phyloP scores from a whole-genome alignment of 2,113 vertebrate species.

The Falco punctatus region DNA sequence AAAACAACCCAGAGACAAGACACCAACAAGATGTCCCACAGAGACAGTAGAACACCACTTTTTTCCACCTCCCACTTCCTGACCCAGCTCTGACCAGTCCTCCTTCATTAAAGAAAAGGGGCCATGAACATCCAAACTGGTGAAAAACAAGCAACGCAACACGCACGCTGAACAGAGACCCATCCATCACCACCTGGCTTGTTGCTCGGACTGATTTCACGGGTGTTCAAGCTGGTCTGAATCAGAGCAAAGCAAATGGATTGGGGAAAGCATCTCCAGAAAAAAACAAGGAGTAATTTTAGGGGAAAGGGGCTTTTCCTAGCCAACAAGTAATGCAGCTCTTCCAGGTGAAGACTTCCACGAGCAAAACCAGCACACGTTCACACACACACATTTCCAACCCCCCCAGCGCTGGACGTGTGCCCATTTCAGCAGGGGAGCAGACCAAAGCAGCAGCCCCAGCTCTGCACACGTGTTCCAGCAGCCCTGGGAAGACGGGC shows the following conservation, averaged over 20 bases:
- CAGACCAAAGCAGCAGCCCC: not conserved
- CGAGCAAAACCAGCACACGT: not conserved
- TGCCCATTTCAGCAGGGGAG: not conserved
- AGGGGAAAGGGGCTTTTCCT: not conserved
- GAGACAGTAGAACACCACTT: not conserved
- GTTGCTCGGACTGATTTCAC: not conserved
- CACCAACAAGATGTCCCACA: fast-evolving
- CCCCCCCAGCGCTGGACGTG: fast-evolving
- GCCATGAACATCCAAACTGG: not conserved
- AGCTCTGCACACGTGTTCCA: not conserved
- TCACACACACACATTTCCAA: fast-evolving
- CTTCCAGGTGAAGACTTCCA: not conserved
- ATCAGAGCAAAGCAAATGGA: not conserved
- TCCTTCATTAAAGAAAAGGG: not conserved
- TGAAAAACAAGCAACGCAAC: fast-evolving
- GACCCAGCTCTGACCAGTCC: not conserved
- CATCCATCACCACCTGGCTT: fast-evolving
- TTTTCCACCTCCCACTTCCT: not conserved
- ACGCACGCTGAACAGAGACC: fast-evolving
- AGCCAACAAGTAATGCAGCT: not conserved
- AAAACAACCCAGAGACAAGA: not conserved
- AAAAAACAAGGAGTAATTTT: not conserved
- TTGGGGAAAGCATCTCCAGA: not conserved
- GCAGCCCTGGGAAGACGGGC: not conserved
- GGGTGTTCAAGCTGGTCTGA: not conserved